Evolutionary conservation across 2,888 invertebrate species (phyloP).

Genomic region (Bombylius discolor): DNA sequence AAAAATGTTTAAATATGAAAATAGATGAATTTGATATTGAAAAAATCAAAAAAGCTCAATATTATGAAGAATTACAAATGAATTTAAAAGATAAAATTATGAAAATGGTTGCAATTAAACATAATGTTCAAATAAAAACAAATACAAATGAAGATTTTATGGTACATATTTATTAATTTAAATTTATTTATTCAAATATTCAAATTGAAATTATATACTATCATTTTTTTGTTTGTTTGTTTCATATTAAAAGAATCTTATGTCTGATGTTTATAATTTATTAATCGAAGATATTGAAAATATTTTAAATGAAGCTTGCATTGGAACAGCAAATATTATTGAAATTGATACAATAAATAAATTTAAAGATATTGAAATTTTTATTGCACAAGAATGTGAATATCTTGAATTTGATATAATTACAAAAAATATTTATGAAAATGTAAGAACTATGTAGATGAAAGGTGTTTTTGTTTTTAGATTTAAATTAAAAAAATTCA

Average conservation of each 20-base stretch:
- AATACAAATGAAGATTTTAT: conserved; percentile 5
- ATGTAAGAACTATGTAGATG: not conserved
- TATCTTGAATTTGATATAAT: not conserved
- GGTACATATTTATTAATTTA: not conserved
- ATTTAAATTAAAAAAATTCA: not conserved
- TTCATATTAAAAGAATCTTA: conserved; percentile 1
- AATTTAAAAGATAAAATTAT: conserved; percentile 6
- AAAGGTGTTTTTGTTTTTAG: not conserved
- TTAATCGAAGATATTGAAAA: not conserved
- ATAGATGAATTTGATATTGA: not conserved
- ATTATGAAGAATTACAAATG: conserved; percentile 1
- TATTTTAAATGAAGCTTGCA: conserved; percentile 4
- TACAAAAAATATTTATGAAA: not conserved
- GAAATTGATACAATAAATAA: not conserved
- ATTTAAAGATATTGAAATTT: conserved; percentile 1
- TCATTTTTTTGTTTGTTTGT: too few species aligned
- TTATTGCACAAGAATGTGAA: conserved; percentile 4
- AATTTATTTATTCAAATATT: not conserved
- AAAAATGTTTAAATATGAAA: not conserved
- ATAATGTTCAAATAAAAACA: not conserved
- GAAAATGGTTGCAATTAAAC: conserved; percentile 4
- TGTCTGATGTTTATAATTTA: conserved; percentile 6
- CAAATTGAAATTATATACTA: too few species aligned
- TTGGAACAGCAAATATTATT: not conserved
- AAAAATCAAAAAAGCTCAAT: not conserved